Conservation (phyloP, 2,888 invertebrate genomes). For the Eupithecia inturbata region DNA sequence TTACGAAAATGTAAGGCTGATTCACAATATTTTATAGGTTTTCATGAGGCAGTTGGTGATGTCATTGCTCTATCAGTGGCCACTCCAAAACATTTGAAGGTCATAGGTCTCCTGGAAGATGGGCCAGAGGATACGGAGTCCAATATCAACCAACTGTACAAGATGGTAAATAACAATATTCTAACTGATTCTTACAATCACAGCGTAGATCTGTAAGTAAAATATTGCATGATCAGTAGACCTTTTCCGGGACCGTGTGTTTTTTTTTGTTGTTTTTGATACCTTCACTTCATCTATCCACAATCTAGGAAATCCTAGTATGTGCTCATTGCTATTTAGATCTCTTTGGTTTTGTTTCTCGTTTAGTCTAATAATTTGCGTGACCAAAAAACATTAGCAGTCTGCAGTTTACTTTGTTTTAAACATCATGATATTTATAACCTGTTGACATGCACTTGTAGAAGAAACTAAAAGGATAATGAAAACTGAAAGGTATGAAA, state of each 20-base stretch:
- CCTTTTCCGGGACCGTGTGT: neutral
- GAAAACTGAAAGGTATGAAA: neutral
- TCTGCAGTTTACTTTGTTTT: neutral
- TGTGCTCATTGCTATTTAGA: conserved; percentile 6
- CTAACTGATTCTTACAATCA: too few relatives aligned
- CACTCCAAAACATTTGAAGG: conserved; percentile 88
- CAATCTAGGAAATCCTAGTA: conserved; percentile 14
- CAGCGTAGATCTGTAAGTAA: neutral
- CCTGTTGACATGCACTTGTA: conserved; percentile 3
- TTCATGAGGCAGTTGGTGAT: conserved; percentile 91
- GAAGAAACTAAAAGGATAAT: neutral
- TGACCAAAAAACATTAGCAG: neutral
- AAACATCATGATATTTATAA: conserved; percentile 1
- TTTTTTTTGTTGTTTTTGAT: too few relatives aligned
- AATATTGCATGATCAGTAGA: neutral
- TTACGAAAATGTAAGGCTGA: neutral
- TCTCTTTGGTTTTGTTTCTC: neutral
- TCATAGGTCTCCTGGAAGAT: conserved; percentile 86
- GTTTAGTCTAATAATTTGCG: neutral
- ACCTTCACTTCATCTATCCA: conserved; percentile 11
- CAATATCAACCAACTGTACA: conserved; percentile 87
- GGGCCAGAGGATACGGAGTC: conserved; percentile 85
- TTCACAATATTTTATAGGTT: conserved; percentile 72
- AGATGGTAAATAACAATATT: conserved; percentile 76
- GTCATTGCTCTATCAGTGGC: conserved; percentile 88